Base-by-base conservation (phyloP, 2,888 invertebrate genomes). In the Axea sp. region DNA sequence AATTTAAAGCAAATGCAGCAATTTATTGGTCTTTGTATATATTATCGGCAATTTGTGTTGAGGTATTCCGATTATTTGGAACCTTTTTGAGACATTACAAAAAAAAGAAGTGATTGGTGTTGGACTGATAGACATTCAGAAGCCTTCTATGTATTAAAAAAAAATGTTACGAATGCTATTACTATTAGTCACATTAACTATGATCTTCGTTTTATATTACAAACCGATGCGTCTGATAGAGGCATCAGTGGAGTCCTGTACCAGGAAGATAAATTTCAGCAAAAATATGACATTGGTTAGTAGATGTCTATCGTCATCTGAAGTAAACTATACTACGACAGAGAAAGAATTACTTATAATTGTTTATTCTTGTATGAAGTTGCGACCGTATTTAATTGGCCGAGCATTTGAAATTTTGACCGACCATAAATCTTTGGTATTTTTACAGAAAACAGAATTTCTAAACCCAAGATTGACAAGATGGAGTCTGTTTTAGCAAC, bases 301-400 rank as follows among this genome's bases (percentile, higher is more conserved):
- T 57, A 67, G 77, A 39, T 74, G 73, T n/a, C 64, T 80, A 1
- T 45, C 53, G 0, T 65, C 53, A 0, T 22, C 74, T 0, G 78
- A 82, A 51, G 7, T 39, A 5, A 74, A 55, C 14, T 82, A 80
- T 67, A 80, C 78, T 0, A 77, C 76, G 0, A 69, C 79, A 0
- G 82, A 82, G 69, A 80, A 81, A 37, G 81, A 83, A 19, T 19
- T 73, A 4, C 24, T 73, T 1, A 65, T 65, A 3, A 37, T 73
- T n/a, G 33, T 73, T 0, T 67, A 73, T 47, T 43, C 60, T 0
- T 15, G 60, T 0, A 12, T 6, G 0, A 67, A 73, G 30, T 47
- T 67, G 1, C 9, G 60, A 17, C 7, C 30, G 0, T 43, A 60
- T 30, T 3, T 73, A 4, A 15, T 62, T 2, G 67, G 67, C 1